These are phyloP conservation scores for Plutomurus gul DNA, from an alignment of 1,140 invertebrate species.

Conservation along the genomic window DNA sequence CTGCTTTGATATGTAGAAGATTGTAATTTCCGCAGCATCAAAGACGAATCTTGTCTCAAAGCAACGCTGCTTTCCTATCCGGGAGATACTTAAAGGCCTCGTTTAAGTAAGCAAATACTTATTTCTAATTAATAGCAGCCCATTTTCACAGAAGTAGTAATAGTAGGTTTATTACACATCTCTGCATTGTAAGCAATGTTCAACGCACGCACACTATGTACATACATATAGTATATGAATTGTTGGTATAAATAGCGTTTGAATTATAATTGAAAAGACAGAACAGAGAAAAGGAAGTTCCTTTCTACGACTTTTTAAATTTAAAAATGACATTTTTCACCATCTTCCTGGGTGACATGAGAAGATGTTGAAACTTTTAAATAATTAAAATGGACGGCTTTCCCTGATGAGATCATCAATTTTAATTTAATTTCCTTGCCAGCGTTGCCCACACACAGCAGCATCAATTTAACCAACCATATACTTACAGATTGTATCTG, in stretches of 20 bases:
- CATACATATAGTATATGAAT: no score
- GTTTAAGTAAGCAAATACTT: constrained; percentile 21
- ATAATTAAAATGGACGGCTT: neutral
- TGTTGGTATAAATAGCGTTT: neutral
- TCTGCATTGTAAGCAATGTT: no score
- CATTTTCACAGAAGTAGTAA: no score
- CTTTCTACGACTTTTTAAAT: no score
- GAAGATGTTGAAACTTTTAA: no score
- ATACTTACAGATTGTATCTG: no score
- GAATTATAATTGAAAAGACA: neutral
- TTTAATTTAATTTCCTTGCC: neutral
- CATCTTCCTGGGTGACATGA: no score
- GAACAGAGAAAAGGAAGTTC: no score
- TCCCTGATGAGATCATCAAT: neutral
- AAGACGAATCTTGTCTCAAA: constrained; percentile 19
- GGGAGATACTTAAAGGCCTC: neutral
- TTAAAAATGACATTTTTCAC: no score
- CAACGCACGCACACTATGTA: no score
- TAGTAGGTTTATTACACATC: no score
- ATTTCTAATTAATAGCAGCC: neutral
- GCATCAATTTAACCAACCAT: no score
- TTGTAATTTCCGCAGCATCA: constrained; percentile 2
- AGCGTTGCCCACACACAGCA: neutral
- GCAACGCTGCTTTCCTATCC: neutral
- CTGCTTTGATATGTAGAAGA: neutral